These are phyloP conservation scores for Cassiopea andromeda DNA, from an alignment of 30 jellyfish, hydroid and myxozoan species.

Conservation along the genomic window DNA sequence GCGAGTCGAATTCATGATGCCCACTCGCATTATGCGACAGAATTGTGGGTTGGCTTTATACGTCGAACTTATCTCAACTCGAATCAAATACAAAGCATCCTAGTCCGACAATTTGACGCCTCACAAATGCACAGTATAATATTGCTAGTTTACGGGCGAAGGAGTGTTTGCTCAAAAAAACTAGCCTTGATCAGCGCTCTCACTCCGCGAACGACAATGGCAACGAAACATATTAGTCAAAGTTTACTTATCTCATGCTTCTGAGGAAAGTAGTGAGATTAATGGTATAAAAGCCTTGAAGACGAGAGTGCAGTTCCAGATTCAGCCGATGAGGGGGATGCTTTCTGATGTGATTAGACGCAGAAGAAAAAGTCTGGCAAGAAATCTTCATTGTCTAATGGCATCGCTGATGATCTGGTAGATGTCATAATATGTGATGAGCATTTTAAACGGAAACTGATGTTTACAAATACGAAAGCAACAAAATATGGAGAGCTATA, in stretches of 20 bases:
- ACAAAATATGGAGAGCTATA: not conserved
- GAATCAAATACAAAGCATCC: constrained; percentile 1
- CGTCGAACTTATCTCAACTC: not conserved
- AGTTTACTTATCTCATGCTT: not conserved
- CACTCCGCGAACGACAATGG: not conserved
- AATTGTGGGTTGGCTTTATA: constrained; percentile 1
- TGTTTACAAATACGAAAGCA: not conserved
- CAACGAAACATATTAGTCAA: not conserved
- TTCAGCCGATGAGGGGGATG: constrained; percentile 8
- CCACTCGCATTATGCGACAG: constrained; percentile 15
- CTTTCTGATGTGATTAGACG: not conserved
- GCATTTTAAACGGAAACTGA: not conserved
- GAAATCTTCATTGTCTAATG: not conserved
- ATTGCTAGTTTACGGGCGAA: not conserved
- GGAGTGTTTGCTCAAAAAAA: not conserved
- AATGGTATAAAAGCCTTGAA: not conserved
- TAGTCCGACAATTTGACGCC: not conserved
- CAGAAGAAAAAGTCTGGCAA: not conserved
- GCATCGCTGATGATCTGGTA: not conserved
- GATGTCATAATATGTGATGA: not conserved
- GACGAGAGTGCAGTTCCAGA: not conserved
- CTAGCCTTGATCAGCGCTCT: not conserved
- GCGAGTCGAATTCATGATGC: not conserved
- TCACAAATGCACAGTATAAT: not conserved
- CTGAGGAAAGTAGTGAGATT: not conserved